phyloP scores from a whole-genome alignment of 2,797 vertebrate genomes.

The Labeo calbasu region DNA sequence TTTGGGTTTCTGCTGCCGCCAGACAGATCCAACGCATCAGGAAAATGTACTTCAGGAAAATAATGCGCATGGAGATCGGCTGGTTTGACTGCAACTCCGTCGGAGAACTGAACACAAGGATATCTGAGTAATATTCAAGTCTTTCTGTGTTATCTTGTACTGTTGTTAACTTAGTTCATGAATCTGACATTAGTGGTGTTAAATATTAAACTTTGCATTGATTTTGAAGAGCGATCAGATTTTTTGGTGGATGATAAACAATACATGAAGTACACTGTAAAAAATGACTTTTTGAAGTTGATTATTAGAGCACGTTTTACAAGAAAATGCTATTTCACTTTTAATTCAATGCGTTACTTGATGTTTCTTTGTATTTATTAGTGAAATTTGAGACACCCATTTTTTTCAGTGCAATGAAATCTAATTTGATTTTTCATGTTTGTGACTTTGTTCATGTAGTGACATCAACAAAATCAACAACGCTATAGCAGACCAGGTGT shows the following conservation, averaged over 20 bases:
- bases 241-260: neutral
- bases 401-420: neutral
- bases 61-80: slow-evolving; percentile 85
- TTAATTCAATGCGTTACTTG: neutral
- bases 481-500: slow-evolving; percentile 82
- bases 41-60: slow-evolving; percentile 80
- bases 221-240: neutral
- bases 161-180: neutral
- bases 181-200: neutral
- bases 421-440: neutral
- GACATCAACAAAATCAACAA: slow-evolving; percentile 84
- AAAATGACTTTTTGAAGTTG: neutral
- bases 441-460: slow-evolving; percentile 61
- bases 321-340: neutral
- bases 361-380: neutral
- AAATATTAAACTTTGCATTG: neutral
- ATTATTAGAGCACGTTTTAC: neutral
- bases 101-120: slow-evolving; percentile 84
- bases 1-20: slow-evolving; percentile 81
- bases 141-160: neutral
- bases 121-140: slow-evolving; percentile 78
- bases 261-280: neutral
- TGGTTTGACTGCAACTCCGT: slow-evolving; percentile 86
- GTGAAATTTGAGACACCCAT: neutral
- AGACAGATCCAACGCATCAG: slow-evolving; percentile 78